Evolutionary conservation across 2,888 invertebrate species (phyloP), one percentile per base, ranked within the genome.

Genomic region (Cataglyphis rosenhaueri): DNA sequence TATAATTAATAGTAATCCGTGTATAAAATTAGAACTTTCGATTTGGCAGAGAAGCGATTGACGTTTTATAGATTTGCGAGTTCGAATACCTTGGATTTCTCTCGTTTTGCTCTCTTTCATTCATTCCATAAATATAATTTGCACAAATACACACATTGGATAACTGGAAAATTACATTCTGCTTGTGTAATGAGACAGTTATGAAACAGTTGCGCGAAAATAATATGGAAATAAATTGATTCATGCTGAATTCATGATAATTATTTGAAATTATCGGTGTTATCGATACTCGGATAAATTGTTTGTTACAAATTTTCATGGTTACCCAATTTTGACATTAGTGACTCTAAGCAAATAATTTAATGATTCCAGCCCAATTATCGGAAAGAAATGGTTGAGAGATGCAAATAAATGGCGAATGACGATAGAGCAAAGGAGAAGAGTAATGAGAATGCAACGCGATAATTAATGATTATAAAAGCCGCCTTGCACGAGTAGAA

Each of bases 401-500:
- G 64, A 82, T 82, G 85, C 83, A 84, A 83, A 82, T 79, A 32
- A 32, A 57, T 48, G 29, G n/a, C 66, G 25, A 38, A 48, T 12
- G n/a, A 9, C n/a, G n/a, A 18, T 29, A 41, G 38, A 6, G 64
- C 62, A 29, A 64, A 55, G 38, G 61, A 41, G 9, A 74, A 74
- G 71, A 85, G 82, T 61, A 86, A 66, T 79, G 81, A 66, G 73
- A 84, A 73, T 65, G 83, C 81, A 84, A 82, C 41, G n/a, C 70
- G 76, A 76, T 87, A 88, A 88, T 88, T 88, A 87, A 89, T 79
- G 83, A 75, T 89, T 86, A 84, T 84, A 87, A 84, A 82, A 65
- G 83, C 85, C 52, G 65, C 44, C 73, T 76, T 73, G 10, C 57
- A 78, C 41, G 75, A 81, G 66, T 29, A 62, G 32, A 64, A 81